Evolutionary conservation across 2,888 invertebrate species (phyloP), one percentile per base, ranked within the genome.

Genomic region (Sisyra nigra): DNA sequence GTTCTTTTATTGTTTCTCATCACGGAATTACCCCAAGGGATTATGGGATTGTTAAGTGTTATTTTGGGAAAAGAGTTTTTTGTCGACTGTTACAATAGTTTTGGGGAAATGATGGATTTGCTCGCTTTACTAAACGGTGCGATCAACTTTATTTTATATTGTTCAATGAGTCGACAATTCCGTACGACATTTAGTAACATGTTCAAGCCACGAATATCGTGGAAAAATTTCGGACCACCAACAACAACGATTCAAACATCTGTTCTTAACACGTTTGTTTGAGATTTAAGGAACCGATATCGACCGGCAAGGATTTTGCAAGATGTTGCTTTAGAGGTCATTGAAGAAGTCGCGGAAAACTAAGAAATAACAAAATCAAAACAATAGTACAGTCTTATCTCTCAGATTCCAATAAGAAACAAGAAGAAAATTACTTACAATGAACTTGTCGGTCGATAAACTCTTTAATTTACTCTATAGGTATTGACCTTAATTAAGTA

Each of bases 131-230:
- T 89, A 52, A 94, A 93, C 61, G 88, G 91, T 7, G 85, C 89
- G 1, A 84, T 93, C 45, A 94, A 92, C 62, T 94, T 94, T 57
- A 81, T 93, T 43, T 69, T 94, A 35, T 94, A 93, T 60, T 93
- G 92, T 56, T 73, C 85, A 42, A 93, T 94, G 93, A 91, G 89
- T 47, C 74, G 85, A 48, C 92, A 92, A 69, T 94, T 94, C 61
- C 72, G 94, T 11, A 76, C 74, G 51, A 83, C 83, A 2, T 87
- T 83, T 57, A 68, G 76, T 9, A 72, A 76, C 54, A 62, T 86
- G 53, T 77, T 88, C 55, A 68, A 74, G 48, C 42, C 36, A 9
- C 30, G 32, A 37, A 37, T 42, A 15, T 35, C 35, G 2, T 6
- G 35, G 17, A n/a, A n/a, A 19, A 37, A 37, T 37, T 37, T 37